phyloP scores from a whole-genome alignment of 2,888 invertebrate species.

The Sisyra terminalis region DNA sequence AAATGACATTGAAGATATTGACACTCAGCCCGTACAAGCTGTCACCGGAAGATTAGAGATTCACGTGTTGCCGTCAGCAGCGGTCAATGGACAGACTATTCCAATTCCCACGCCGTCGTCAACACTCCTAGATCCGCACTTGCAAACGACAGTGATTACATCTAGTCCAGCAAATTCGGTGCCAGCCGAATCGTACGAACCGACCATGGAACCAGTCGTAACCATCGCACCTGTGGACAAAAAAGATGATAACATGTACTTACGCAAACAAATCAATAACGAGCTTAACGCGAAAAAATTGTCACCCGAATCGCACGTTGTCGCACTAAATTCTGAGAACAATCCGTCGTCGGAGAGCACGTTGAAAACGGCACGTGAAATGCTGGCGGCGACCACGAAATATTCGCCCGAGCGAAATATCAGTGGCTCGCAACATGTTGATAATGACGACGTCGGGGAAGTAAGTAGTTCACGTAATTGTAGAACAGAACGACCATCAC shows the following conservation, averaged over 20 bases:
- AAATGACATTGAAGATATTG: slow-evolving; percentile 10
- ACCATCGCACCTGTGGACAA: not conserved
- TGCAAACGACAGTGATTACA: slow-evolving; percentile 10
- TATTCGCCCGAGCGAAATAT: slow-evolving; percentile 8
- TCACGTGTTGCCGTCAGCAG: slow-evolving; percentile 42
- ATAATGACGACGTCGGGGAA: slow-evolving; percentile 1
- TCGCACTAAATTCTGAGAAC: slow-evolving; percentile 4
- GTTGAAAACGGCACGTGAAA: slow-evolving; percentile 7
- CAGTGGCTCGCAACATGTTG: not conserved
- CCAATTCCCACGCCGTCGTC: slow-evolving; percentile 4
- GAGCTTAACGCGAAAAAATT: slow-evolving; percentile 3
- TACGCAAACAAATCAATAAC: no score
- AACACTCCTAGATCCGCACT: slow-evolving; percentile 4
- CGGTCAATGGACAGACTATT: slow-evolving; percentile 5
- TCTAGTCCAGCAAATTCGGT: slow-evolving; percentile 7
- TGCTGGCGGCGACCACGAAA: not conserved
- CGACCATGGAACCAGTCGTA: not conserved
- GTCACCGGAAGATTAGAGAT: slow-evolving; percentile 73
- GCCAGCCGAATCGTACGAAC: not conserved
- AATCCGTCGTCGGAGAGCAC: slow-evolving; percentile 6
- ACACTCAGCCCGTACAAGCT: slow-evolving; percentile 1
- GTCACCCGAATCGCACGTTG: slow-evolving; percentile 7
- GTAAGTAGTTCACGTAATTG: not conserved
- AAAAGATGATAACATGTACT: not conserved
- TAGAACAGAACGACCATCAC: slow-evolving; percentile 3